phyloP scores from a whole-genome alignment of 2,888 invertebrate genomes.

The Eilema sororculum region DNA sequence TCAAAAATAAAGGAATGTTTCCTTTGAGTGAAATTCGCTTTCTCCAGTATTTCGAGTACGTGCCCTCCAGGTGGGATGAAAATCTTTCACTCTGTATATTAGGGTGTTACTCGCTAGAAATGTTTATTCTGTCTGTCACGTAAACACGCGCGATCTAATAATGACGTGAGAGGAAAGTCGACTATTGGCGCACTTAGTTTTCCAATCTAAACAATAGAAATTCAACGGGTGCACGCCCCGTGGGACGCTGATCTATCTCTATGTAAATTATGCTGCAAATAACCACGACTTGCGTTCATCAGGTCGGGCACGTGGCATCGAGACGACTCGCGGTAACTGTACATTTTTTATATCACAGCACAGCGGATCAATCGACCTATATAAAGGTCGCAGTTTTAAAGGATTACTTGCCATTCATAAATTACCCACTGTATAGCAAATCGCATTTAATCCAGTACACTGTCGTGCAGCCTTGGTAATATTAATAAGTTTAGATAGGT shows the following conservation, averaged over 20 bases:
- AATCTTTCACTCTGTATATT: too few species aligned
- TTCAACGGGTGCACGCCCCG: slow-evolving; percentile 84
- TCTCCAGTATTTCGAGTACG: too few species aligned
- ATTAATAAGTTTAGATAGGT: not conserved
- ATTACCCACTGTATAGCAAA: slow-evolving; percentile 1
- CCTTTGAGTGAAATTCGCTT: too few species aligned
- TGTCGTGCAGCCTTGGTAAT: not conserved
- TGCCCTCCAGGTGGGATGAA: too few species aligned
- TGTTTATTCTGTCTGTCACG: slow-evolving; percentile 43
- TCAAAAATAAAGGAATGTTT: too few species aligned
- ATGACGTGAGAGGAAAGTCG: slow-evolving; percentile 82
- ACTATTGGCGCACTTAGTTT: slow-evolving; percentile 82
- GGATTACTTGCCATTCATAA: slow-evolving; percentile 35
- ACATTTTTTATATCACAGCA: slow-evolving; percentile 50
- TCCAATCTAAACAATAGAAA: slow-evolving; percentile 88
- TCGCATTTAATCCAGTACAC: slow-evolving; percentile 1
- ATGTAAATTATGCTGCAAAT: slow-evolving; percentile 86
- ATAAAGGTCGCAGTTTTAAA: slow-evolving; percentile 46
- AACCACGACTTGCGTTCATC: slow-evolving; percentile 81
- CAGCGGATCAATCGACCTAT: slow-evolving; percentile 52
- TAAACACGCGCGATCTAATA: slow-evolving; percentile 74
- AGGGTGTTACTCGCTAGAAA: slow-evolving; percentile 14
- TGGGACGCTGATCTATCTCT: slow-evolving; percentile 84
- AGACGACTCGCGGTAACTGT: slow-evolving; percentile 48
- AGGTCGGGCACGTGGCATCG: slow-evolving; percentile 67